Base-by-base conservation (phyloP, 1,140 invertebrate species). In the Sminthurinus signatus region DNA sequence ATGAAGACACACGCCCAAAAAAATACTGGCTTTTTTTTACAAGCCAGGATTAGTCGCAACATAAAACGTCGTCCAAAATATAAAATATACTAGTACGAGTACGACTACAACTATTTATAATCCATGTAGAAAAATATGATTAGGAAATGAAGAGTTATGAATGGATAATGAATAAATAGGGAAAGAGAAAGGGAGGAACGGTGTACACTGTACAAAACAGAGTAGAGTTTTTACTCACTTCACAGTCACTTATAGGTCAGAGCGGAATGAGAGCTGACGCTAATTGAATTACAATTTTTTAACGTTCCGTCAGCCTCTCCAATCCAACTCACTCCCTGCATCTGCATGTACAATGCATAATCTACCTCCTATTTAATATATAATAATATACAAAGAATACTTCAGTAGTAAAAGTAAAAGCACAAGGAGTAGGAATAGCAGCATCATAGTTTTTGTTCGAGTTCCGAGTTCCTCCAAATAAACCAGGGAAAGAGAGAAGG, bases 281-380 rank as follows among this genome's bases (percentile, higher is more conserved):
- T 65, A 65, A 60, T 60, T 54, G 39, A 60, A 65, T 65, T 67
- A 67, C 44, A 43, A 56, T 55, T 62, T 62, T 60, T 54, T 29
- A 44, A 12, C 17, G 15, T 43, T 15, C 21, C 31, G 27, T 21
- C 31, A 57, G 55, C 36, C 55, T 23, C 36, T 17, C 19, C 5
- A 32, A 3, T 32, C 14, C 27, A 32, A n/a, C 15, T 14, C 29
- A 8, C 52, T 25, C 27, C 15, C 52, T 25, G 5, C 21, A 55
- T 55, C 23, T 10, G 23, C 8, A 14, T 5, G 12, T n/a, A n/a
- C 39, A 42, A 42, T 12, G 39, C 39, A 12, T n/a, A n/a, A 42
- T 42, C 39, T n/a, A 12, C 39, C n/a, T 42, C 39, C n/a, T 42
- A 42, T n/a, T 42, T n/a, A 10, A 42, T 12, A 10, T 42, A 10